phyloP scores from a whole-genome alignment of 2,888 invertebrate species.

The Eudemis profundana region DNA sequence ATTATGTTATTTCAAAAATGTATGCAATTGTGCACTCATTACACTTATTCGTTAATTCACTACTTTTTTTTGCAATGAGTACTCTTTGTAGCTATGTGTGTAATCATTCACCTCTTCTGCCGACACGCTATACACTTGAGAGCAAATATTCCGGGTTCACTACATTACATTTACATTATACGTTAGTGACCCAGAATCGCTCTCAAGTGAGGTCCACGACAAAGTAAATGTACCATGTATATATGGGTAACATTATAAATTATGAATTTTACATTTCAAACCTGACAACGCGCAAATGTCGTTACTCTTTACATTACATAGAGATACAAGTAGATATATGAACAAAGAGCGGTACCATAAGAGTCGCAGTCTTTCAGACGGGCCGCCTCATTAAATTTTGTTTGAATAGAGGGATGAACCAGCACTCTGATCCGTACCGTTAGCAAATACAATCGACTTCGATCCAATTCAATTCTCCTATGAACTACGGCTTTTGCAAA shows the following conservation, averaged over 20 bases:
- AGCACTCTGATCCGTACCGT: conserved; percentile 56
- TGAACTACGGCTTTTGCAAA: conserved; percentile 1
- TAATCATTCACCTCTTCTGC: too few species aligned
- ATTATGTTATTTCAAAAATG: too few species aligned
- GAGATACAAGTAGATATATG: conserved; percentile 4
- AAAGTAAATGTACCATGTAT: too few species aligned
- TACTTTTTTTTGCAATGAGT: too few species aligned
- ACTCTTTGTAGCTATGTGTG: too few species aligned
- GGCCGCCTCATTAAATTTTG: conserved; percentile 82
- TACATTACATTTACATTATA: too few species aligned
- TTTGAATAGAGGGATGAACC: conserved; percentile 81
- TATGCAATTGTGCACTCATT: too few species aligned
- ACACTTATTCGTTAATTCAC: too few species aligned
- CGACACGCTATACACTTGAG: too few species aligned
- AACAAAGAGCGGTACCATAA: conserved; percentile 33
- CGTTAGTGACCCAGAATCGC: too few species aligned
- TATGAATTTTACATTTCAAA: background rate
- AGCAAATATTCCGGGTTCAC: too few species aligned
- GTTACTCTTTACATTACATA: background rate
- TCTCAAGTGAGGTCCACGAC: too few species aligned
- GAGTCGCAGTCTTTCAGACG: conserved; percentile 52
- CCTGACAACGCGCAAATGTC: background rate
- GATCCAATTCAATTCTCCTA: conserved; percentile 14
- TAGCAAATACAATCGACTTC: conserved; percentile 49
- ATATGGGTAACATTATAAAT: background rate